Conservation (phyloP, 2,888 invertebrate genomes). For the Eledone cirrhosa region DNA sequence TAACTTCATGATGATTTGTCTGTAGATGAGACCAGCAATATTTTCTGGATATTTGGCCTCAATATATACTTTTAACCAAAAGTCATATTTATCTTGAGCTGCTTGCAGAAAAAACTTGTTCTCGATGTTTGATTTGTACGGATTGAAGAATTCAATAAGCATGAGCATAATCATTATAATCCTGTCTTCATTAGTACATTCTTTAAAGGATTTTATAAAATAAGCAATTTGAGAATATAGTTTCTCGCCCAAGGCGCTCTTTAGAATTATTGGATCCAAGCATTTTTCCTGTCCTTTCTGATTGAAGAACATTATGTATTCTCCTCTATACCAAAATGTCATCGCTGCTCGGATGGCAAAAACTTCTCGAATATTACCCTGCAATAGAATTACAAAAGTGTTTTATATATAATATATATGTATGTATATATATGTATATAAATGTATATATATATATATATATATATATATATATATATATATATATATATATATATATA, state of each 20-base stretch:
- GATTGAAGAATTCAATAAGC: constrained; percentile 19
- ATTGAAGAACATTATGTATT: constrained; percentile 5
- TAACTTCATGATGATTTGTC: constrained; percentile 7
- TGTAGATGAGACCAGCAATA: neutral
- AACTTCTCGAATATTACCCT: constrained; percentile 25
- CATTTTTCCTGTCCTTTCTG: constrained; percentile 20
- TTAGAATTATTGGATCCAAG: neutral
- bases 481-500: too few species aligned
- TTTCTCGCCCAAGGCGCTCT: constrained; percentile 11
- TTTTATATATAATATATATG: too few species aligned
- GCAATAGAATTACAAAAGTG: neutral
- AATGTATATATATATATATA: too few species aligned
- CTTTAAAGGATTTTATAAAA: constrained; percentile 19
- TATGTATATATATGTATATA: too few species aligned
- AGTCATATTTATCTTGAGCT: constrained; percentile 1
- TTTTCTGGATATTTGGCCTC: constrained; percentile 8
- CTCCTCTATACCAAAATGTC: constrained; percentile 1
- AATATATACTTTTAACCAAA: constrained; percentile 2
- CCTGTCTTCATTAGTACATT: constrained; percentile 18
- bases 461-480: too few species aligned
- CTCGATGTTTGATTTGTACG: neutral
- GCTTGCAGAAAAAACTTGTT: neutral
- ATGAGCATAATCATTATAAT: constrained; percentile 19
- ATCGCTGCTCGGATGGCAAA: constrained; percentile 21
- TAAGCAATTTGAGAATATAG: constrained; percentile 9